Evolutionary conservation across 1,140 invertebrate species (phyloP).

Genomic region (Drosophila pectinifera): DNA sequence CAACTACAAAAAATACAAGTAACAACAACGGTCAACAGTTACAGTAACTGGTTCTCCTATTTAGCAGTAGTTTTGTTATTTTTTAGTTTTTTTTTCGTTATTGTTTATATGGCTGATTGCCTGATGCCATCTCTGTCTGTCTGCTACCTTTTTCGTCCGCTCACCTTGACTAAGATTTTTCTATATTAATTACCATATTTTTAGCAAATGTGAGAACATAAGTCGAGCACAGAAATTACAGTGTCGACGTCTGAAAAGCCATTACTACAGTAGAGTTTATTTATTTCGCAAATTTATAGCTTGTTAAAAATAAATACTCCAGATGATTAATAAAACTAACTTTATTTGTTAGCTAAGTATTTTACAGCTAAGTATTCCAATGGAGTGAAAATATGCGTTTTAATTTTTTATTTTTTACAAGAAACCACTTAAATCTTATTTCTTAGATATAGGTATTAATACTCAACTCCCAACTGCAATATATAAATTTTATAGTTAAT

Average conservation of each 20-base stretch:
- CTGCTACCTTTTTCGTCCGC: constrained; percentile 57
- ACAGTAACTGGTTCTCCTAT: constrained; percentile 78
- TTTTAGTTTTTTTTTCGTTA: constrained; percentile 39
- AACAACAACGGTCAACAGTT: constrained; percentile 54
- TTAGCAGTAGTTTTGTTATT: constrained; percentile 46
- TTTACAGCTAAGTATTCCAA: no score
- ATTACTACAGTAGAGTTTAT: not conserved
- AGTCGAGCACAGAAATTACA: constrained; percentile 2
- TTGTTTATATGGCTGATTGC: constrained; percentile 53
- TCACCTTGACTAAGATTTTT: constrained; percentile 61
- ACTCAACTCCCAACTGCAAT: no score
- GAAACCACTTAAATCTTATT: no score
- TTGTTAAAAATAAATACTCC: not conserved
- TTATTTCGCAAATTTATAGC: not conserved
- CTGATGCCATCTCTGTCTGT: constrained; percentile 16
- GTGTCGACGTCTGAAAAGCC: not conserved
- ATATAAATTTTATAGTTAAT: no score
- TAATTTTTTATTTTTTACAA: no score
- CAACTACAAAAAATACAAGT: constrained; percentile 17
- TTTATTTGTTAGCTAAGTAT: no score
- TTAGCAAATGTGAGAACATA: constrained; percentile 42
- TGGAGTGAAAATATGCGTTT: no score
- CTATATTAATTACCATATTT: constrained; percentile 66
- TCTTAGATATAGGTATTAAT: no score
- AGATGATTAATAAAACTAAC: no score